A percentile compares a stretch with the other conserved stretches of the same genome.
Conservation (phyloP, 2,888 invertebrate species). For the Aphodius granarius region DNA sequence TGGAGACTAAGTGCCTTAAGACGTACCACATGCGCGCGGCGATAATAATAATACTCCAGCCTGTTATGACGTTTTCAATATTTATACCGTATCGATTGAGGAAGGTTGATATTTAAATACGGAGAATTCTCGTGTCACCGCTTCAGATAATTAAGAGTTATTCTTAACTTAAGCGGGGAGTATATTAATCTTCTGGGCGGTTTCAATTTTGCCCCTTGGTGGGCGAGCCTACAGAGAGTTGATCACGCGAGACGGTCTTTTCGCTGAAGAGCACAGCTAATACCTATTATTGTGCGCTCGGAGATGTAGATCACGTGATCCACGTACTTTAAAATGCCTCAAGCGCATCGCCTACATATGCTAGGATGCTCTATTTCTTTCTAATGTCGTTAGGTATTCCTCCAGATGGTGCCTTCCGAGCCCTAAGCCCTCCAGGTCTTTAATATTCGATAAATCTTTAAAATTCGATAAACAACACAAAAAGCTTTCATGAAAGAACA, state of each 20-base stretch:
- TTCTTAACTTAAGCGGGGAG: neutral
- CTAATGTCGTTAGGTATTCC: conserved; percentile 13
- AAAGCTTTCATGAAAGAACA: neutral
- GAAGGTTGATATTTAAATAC: neutral
- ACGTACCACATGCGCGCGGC: too few species aligned
- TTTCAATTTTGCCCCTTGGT: neutral
- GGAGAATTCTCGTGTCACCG: neutral
- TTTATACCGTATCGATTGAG: neutral
- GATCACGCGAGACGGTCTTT: neutral
- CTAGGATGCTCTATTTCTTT: conserved; percentile 9
- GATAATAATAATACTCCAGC: too few species aligned
- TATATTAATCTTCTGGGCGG: neutral
- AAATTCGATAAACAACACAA: conserved; percentile 5
- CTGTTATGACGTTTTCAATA: too few species aligned
- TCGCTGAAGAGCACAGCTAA: neutral
- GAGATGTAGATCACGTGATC: conserved; percentile 2
- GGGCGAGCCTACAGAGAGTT: neutral
- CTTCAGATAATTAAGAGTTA: neutral
- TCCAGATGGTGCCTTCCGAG: conserved; percentile 6
- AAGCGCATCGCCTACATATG: neutral
- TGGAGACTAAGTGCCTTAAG: neutral
- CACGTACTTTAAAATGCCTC: conserved; percentile 3
- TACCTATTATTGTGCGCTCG: neutral
- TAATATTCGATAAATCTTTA: conserved; percentile 2
- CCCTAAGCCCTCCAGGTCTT: too few species aligned